Percentiles rank a stretch among this genome's conserved stretches.
phyloP scores from a whole-genome alignment of 2,113 vertebrate species.

The Beaufortia kweichowensis region DNA sequence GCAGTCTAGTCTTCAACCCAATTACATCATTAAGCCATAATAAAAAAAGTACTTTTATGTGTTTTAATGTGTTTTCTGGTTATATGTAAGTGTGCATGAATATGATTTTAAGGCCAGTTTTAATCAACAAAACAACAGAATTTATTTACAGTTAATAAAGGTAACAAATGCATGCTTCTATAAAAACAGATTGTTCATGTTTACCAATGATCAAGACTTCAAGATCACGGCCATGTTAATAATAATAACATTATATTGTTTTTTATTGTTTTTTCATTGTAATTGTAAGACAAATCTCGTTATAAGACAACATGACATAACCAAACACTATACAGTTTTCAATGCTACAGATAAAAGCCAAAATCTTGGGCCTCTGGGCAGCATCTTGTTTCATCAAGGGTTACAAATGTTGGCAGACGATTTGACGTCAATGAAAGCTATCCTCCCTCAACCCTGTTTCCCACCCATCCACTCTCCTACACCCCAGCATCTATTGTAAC shows the following conservation, averaged over 20 bases:
- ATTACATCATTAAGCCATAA: no score
- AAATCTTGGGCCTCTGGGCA: not conserved
- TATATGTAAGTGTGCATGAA: not conserved
- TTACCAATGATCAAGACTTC: no score
- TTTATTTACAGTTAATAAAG: not conserved
- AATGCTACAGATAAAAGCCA: not conserved
- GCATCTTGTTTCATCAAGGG: slow-evolving; percentile 51
- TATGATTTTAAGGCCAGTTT: not conserved
- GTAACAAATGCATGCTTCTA: not conserved
- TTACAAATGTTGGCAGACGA: slow-evolving; percentile 53
- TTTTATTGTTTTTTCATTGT: no score
- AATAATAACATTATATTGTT: no score
- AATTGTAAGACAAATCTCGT: not conserved
- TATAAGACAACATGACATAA: not conserved
- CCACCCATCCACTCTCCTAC: slow-evolving; percentile 26
- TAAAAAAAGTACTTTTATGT: no score
- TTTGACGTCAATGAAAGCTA: slow-evolving; percentile 62
- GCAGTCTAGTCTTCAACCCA: no score
- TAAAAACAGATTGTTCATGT: not conserved
- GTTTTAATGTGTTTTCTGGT: no score
- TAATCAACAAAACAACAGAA: no score
- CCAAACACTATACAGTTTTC: not conserved
- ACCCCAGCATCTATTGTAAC: not conserved
- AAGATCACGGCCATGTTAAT: no score
- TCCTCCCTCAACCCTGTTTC: slow-evolving; percentile 41